Evolutionary conservation across 2,113 vertebrate species (phyloP), one percentile per base, ranked within the genome.

Genomic region (Solenodon paradoxus): DNA sequence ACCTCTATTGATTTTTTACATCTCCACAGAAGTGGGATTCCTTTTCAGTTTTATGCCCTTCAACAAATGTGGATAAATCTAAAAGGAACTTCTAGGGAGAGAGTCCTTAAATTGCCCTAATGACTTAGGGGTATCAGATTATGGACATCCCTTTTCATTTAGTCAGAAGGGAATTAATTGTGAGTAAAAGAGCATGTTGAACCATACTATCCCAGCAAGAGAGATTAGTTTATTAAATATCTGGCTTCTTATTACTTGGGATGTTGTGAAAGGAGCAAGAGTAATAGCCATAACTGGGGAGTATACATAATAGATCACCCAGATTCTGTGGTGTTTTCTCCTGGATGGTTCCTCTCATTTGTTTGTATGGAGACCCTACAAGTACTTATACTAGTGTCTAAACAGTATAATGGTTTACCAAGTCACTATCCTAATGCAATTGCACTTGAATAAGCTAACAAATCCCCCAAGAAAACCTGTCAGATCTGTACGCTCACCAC

Each of bases 1-100:
- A 91, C 22, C 86, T 88, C 2, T 95, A 69, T 78, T 96, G 96
- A 95, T 81, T 68, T 94, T 88, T 87, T 84, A 19, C 17, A 59
- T 79, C 82, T 77, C 20, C 63, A 53, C 24, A 68, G 42, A 85
- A 92, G n/a, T 8, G 6, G 57, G 32, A 84, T 88, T 95, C n/a
- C 53, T 95, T 92, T 92, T 91, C 57, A 86, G 45, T 88, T 94
- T 90, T 92, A 92, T 77, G 3, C 45, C 28, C 20, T 93, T 92
- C 91, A 85, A 74, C 30, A 79, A 94, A 74, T 91, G 16, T 81
- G 53, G 89, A 17, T 55, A 95, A 85, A 82, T 89, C 32, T 88
- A 94, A 94, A 61, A 95, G 55, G 16, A 94, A 89, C 26, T 92
- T 94, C 32, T 38, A 92, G 57, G n/a, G n/a, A 87, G 13, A 75